These are phyloP conservation scores for Calyptommatus sinebrachiatus DNA, from an alignment of 2,113 vertebrate species.

Conservation along the genomic window DNA sequence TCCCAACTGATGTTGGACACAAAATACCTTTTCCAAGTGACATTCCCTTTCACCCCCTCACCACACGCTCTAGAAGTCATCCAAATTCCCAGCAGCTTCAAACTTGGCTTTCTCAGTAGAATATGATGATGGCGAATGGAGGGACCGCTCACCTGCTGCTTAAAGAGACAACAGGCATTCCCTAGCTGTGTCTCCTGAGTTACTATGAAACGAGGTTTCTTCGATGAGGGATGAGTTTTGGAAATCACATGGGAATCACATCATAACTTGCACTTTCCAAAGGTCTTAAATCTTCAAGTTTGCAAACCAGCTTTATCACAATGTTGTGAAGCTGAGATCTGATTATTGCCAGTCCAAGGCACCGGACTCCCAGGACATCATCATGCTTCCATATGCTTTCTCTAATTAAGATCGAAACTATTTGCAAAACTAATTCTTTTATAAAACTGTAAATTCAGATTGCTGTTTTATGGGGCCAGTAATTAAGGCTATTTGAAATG, in stretches of 20 bases:
- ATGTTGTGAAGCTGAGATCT: background rate
- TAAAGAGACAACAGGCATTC: conserved; percentile 17
- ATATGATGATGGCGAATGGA: conserved; percentile 67
- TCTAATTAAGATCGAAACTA: background rate
- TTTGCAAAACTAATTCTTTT: conserved; percentile 4
- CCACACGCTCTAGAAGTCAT: conserved; percentile 88
- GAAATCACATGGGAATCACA: conserved; percentile 23
- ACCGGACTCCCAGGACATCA: background rate
- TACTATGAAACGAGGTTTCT: conserved; percentile 9
- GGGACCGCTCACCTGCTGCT: background rate
- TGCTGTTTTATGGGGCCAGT: background rate
- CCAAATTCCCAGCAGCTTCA: conserved; percentile 90
- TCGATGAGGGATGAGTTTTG: conserved; percentile 21
- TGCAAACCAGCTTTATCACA: background rate
- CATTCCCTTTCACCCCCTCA: conserved; percentile 87
- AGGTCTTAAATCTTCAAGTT: background rate
- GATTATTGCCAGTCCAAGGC: background rate
- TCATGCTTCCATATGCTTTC: background rate
- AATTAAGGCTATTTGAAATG: background rate
- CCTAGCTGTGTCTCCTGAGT: background rate
- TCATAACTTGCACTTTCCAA: background rate
- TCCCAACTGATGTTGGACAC: conserved; percentile 88
- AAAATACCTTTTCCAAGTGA: conserved; percentile 92
- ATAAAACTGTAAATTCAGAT: background rate
- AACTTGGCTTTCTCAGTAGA: conserved; percentile 84